Evolutionary conservation across 92 coral and sea anemone genomes (phyloP).

Genomic region (Virgularia gustaviana): DNA sequence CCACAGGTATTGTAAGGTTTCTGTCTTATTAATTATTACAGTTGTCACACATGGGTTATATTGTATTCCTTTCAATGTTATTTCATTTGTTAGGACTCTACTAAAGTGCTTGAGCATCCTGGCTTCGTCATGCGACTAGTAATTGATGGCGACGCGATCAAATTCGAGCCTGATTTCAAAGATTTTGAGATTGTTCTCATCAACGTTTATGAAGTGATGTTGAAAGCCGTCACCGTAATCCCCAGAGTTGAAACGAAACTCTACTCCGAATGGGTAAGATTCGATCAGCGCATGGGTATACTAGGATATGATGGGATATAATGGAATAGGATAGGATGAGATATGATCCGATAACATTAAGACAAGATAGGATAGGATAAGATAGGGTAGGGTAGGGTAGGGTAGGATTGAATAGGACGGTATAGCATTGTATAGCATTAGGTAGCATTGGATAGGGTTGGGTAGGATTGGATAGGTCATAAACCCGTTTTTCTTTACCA

Average conservation of each 20-base stretch:
- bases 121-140: slow-evolving; percentile 98
- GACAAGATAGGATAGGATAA: no score
- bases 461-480: no score
- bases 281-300: neutral
- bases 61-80: no score
- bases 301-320: neutral
- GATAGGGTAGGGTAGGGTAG: no score
- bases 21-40: no score
- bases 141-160: slow-evolving; percentile 87
- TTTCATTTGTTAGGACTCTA: slow-evolving; percentile 92
- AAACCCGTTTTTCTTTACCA: slow-evolving; percentile 1
- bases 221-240: slow-evolving; percentile 92
- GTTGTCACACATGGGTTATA: no score
- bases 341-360: neutral
- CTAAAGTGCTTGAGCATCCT: slow-evolving; percentile 86
- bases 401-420: no score
- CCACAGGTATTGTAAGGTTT: slow-evolving; percentile 56
- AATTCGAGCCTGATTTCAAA: slow-evolving; percentile 95
- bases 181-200: slow-evolving; percentile 96
- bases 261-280: slow-evolving; percentile 93
- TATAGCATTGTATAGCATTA: no score
- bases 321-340: neutral
- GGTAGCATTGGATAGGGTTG: no score
- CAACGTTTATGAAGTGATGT: slow-evolving; percentile 95
- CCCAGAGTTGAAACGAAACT: slow-evolving; percentile 97